Base-by-base conservation (phyloP, 2,113 vertebrate species). In the Apaloderma vittatum region DNA sequence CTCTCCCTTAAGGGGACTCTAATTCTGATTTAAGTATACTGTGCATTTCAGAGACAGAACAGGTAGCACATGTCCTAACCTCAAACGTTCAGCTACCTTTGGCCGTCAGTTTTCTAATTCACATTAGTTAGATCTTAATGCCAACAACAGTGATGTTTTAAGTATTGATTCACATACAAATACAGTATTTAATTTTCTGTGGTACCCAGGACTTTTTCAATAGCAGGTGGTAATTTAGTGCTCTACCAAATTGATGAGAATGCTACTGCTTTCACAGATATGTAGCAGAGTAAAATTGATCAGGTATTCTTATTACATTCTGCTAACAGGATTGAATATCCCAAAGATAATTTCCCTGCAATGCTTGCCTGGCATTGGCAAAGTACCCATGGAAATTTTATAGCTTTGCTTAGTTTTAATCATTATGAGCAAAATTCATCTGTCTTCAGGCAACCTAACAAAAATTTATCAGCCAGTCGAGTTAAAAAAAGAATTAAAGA, bases 371-470 rank as follows among this genome's bases (percentile, higher is more conserved):
- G 72, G 37, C 76, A 52, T 4, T 84, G 65, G 45, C 72, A 78
- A 81, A 89, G 15, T 23, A 52, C n/a, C 37, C 29, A 43, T 0
- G 6, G 76, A 86, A 71, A 63, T 91, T 66, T 92, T 45, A 71
- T 24, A 78, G 32, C 49, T 54, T 55, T 86, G 30, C 30, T 87
- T 57, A 72, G 43, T 96, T 96, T 89, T 87, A 96, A 75, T 89
- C 61, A 72, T 49, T 78, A 45, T 0, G 0, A 87, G 29, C 8
- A 74, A 74, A 95, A 82, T 81, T 71, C 65, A 59, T 86, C 65
- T 26, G 15, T 52, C 77, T 89, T 74, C n/a, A 72, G 63, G 49
- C 46, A 91, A 11, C 11, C 13, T 81, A 62, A 51, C 32, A 59
- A 82, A 82, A 84, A 86, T 71, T 62, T 82, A 26, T 61, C 4